Evolutionary conservation across 2,797 vertebrate species (phyloP), one percentile per base, ranked within the genome.

Genomic region (Mormyrops boulengeri): DNA sequence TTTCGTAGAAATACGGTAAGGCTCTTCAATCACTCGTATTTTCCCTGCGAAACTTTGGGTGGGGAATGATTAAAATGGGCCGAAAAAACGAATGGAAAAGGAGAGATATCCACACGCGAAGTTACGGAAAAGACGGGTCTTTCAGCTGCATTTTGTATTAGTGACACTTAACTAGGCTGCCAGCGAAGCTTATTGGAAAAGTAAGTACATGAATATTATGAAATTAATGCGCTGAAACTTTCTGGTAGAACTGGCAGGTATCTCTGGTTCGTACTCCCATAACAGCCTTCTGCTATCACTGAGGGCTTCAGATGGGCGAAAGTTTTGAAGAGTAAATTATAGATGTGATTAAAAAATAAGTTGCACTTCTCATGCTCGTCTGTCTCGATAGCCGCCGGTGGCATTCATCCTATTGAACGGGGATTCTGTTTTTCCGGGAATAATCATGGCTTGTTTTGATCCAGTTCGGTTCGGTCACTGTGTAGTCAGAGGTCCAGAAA

Each of bases 1-100:
- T 38, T 85, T 89, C 26, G 89, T 17, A 52, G 89, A 52, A 22
- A 1, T 89, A 89, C 89, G 89, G 89, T 89, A 89, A 86, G 5
- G 19, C 14, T 4, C 2, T 41, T n/a, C 84, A 5, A 4, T 9
- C 84, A 3, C 44, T 5, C 9, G 26, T 12, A 2, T 14, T 4
- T 69, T 52, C 80, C 41, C 38, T 47, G 5, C 7, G 41, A 41
- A 85, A 86, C 49, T 87, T 87, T 41, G 85, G 85, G 85, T 87
- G 85, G 44, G 47, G 80, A 44, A 85, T n/a, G n/a, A n/a, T 50
- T n/a, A 26, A 85, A 19, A 38, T 41, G 2, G 73, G 12, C 26
- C 30, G 73, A 41, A 19, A 77, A 77, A 19, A 11, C 69, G 34
- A 41, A 77, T 41, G 73, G 73, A 41, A 41, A 34, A 38, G 5